phyloP scores from a whole-genome alignment of 2,797 vertebrate species.

The Anabacerthia variegaticeps region DNA sequence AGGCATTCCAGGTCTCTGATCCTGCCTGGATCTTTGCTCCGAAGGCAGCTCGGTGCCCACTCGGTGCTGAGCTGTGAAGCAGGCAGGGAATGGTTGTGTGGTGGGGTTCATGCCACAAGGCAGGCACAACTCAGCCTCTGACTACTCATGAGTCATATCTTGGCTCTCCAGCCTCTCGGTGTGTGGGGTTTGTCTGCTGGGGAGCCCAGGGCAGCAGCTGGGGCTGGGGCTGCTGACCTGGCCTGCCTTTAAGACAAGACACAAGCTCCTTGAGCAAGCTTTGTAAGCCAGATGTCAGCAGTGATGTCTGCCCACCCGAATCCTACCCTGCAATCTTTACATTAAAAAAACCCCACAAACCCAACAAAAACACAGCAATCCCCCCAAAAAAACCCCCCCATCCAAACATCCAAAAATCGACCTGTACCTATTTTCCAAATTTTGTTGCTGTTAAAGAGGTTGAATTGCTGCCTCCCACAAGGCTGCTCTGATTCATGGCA shows the following conservation, averaged over 20 bases:
- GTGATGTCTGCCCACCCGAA: background rate
- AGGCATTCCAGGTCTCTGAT: background rate
- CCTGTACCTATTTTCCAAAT: background rate
- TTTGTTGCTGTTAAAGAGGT: background rate
- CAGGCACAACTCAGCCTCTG: background rate
- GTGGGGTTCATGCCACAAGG: background rate
- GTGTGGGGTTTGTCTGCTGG: background rate
- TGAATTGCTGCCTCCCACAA: background rate
- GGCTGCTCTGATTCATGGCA: constrained; percentile 4
- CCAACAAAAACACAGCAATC: too few species aligned
- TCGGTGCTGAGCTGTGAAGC: background rate
- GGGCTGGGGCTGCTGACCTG: background rate
- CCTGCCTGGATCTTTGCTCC: background rate
- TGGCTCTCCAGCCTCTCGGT: accelerated
- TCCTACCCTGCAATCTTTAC: accelerated
- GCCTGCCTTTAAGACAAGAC: background rate
- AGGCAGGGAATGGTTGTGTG: background rate
- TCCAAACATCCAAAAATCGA: background rate
- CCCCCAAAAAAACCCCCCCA: background rate
- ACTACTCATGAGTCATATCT: accelerated
- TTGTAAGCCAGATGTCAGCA: background rate
- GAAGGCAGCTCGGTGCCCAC: accelerated
- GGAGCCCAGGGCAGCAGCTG: background rate
- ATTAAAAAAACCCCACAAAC: background rate
- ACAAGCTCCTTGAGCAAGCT: background rate